Conservation (phyloP, 2,888 invertebrate genomes). For the Camptogramma bilineatum region DNA sequence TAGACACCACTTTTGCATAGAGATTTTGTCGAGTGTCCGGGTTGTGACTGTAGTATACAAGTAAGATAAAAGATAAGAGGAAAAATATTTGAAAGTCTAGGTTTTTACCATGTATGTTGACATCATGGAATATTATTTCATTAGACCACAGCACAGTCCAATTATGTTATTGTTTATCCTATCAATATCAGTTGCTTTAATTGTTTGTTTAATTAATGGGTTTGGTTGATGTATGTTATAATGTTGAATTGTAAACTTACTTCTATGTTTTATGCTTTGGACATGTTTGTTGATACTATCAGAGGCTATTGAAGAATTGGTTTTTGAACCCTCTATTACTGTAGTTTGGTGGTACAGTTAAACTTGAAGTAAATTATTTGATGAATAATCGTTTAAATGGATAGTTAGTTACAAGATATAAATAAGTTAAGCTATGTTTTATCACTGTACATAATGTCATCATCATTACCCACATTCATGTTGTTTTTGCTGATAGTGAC, state of each 20-base stretch:
- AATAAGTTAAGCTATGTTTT: too few species aligned
- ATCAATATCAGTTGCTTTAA: slow-evolving; percentile 13
- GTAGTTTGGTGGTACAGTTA: neutral
- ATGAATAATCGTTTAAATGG: too few species aligned
- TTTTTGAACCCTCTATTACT: neutral
- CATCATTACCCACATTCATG: too few species aligned
- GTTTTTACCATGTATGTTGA: neutral
- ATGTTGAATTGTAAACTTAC: slow-evolving; percentile 7
- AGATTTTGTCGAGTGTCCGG: too few species aligned
- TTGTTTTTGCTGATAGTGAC: too few species aligned
- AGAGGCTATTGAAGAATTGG: neutral
- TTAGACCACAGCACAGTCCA: slow-evolving; percentile 19
- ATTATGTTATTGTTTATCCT: slow-evolving; percentile 32
- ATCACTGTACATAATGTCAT: too few species aligned
- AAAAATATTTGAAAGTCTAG: too few species aligned
- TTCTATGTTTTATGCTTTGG: neutral
- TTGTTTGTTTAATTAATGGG: slow-evolving; percentile 27
- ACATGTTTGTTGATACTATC: neutral
- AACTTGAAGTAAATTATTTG: too few species aligned
- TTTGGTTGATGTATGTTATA: slow-evolving; percentile 19
- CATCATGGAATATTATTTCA: slow-evolving; percentile 25
- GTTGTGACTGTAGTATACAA: too few species aligned
- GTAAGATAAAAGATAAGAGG: too few species aligned
- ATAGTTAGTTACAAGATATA: too few species aligned
- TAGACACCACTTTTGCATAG: too few species aligned